Conservation (phyloP, 2,888 invertebrate genomes). For the Leptinotarsa rubiginosa region DNA sequence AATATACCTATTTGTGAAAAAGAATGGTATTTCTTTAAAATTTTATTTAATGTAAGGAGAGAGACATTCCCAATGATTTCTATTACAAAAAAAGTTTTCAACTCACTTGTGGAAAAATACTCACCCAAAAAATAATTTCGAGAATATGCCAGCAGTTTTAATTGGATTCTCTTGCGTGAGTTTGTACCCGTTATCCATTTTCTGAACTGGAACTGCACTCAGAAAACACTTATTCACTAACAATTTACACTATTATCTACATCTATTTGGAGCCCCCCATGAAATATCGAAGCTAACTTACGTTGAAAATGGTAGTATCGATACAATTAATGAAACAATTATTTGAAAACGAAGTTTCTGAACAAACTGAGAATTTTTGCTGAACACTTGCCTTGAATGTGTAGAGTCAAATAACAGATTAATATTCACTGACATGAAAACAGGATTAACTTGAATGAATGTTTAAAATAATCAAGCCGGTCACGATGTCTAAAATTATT, state of each 20-base stretch:
- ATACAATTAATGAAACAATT: neutral
- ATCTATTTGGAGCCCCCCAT: neutral
- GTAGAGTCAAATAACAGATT: neutral
- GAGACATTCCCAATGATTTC: no score
- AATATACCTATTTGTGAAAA: no score
- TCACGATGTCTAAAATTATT: neutral
- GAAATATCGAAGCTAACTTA: no score
- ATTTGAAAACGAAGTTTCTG: neutral
- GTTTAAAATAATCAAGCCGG: neutral
- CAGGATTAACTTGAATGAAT: conserved; percentile 4
- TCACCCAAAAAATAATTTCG: conserved; percentile 64
- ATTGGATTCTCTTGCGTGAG: conserved; percentile 48
- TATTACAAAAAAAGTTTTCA: no score
- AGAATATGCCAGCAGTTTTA: conserved; percentile 46
- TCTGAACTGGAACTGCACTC: neutral
- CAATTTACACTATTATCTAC: neutral
- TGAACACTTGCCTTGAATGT: neutral
- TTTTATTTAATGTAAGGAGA: no score
- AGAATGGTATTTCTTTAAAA: no score
- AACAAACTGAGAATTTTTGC: neutral
- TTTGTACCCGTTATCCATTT: conserved; percentile 49
- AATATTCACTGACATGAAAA: neutral
- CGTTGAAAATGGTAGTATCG: neutral
- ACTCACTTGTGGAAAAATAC: conserved; percentile 32
- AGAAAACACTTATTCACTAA: neutral